Conservation (phyloP, 2,888 invertebrate genomes). For the Harmothoe impar region DNA sequence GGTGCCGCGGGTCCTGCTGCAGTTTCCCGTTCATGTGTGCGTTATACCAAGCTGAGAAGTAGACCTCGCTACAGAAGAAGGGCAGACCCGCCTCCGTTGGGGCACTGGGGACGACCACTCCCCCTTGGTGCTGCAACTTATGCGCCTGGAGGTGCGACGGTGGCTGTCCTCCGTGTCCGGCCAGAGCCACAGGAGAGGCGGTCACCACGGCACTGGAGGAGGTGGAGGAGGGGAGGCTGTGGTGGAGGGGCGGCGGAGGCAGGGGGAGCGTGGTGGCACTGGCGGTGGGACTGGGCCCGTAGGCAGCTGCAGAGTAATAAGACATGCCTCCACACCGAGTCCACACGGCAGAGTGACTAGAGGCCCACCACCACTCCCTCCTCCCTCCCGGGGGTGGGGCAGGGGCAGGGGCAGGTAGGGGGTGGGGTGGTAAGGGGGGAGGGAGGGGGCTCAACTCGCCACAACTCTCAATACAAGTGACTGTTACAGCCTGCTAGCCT, state of each 20-base stretch:
- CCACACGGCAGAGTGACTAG: too few species aligned
- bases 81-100: neutral
- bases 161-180: neutral
- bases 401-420: neutral
- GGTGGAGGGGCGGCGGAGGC: neutral
- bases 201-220: too few species aligned
- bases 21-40: slow-evolving; percentile 44
- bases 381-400: neutral
- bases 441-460: neutral
- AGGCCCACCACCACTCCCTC: too few species aligned
- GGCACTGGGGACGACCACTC: neutral
- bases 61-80: slow-evolving; percentile 55
- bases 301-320: neutral
- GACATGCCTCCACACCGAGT: slow-evolving; percentile 13
- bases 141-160: neutral
- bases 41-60: slow-evolving; percentile 56
- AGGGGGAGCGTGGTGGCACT: neutral
- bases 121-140: neutral
- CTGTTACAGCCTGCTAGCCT: too few species aligned
- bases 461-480: neutral
- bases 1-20: neutral
- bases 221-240: neutral
- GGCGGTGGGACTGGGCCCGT: slow-evolving; percentile 12
- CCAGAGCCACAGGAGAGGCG: neutral
- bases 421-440: neutral